phyloP scores from a whole-genome alignment of 2,888 invertebrate species.

The Metellina segmentata region DNA sequence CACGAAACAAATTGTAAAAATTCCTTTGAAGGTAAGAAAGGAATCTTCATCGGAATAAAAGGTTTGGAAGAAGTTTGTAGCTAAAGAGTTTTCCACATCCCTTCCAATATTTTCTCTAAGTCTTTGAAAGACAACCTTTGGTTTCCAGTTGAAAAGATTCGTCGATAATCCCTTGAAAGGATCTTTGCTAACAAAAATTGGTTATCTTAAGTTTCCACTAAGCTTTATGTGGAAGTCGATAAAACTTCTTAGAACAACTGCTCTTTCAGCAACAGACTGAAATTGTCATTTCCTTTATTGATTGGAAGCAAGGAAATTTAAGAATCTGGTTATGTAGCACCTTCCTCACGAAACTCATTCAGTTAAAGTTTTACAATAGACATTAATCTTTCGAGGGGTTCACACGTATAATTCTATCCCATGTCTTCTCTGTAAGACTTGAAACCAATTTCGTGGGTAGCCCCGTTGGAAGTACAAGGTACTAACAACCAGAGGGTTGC shows the following conservation, averaged over 20 bases:
- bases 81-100: neutral
- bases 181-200: conserved; percentile 30
- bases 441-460: too few relatives aligned
- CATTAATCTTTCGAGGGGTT: too few relatives aligned
- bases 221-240: neutral
- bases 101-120: neutral
- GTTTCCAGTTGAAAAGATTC: conserved; percentile 2
- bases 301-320: neutral
- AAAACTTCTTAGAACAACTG: conserved; percentile 30
- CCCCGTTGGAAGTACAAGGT: too few relatives aligned
- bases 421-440: too few relatives aligned
- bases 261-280: neutral
- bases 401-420: too few relatives aligned
- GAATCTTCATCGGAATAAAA: conserved; percentile 13
- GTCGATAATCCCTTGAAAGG: conserved; percentile 9
- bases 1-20: neutral
- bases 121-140: neutral
- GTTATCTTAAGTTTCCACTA: conserved; percentile 4
- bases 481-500: too few relatives aligned
- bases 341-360: too few relatives aligned
- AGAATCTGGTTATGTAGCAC: neutral
- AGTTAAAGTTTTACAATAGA: too few relatives aligned
- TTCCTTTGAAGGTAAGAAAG: neutral
- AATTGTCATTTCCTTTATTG: conserved; percentile 4
- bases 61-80: neutral